Conservation (phyloP, 92 coral and sea anemone genomes). For the Zoanthus gigantus region DNA sequence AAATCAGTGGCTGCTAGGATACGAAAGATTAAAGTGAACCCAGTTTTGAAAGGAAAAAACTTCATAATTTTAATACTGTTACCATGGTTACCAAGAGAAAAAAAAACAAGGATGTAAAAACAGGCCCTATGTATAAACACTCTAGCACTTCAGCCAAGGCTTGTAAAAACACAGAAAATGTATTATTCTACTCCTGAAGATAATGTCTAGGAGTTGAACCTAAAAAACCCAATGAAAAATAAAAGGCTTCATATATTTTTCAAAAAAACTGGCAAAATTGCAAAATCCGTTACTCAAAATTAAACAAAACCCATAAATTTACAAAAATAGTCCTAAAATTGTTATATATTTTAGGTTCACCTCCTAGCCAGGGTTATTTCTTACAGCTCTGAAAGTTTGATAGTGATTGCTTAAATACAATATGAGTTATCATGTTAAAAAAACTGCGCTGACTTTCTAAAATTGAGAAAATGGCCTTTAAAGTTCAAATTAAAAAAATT, state of each 20-base stretch:
- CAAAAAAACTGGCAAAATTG: background rate
- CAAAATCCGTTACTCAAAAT: background rate
- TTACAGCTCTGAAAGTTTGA: constrained; percentile 18
- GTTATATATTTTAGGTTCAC: background rate
- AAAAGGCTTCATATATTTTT: background rate
- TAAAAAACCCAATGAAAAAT: background rate
- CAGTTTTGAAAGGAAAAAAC: too few species aligned
- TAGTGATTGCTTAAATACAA: too few species aligned
- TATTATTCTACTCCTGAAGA: background rate
- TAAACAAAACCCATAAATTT: background rate
- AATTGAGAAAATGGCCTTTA: too few species aligned
- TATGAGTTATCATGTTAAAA: too few species aligned
- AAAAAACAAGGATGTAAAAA: background rate
- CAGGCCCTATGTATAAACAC: background rate
- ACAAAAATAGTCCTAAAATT: background rate
- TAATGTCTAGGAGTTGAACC: background rate
- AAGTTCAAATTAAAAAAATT: too few species aligned
- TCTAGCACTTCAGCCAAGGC: constrained; percentile 1
- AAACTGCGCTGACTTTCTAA: too few species aligned
- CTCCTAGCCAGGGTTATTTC: too few species aligned
- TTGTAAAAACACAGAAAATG: background rate
- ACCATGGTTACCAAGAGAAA: background rate
- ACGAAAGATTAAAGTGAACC: too few species aligned
- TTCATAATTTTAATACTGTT: background rate
- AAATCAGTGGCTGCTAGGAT: background rate